Evolutionary conservation across 23 tunicate species (phyloP), one percentile per base, ranked within the genome.

Genomic region (Halocynthia roretzi): DNA sequence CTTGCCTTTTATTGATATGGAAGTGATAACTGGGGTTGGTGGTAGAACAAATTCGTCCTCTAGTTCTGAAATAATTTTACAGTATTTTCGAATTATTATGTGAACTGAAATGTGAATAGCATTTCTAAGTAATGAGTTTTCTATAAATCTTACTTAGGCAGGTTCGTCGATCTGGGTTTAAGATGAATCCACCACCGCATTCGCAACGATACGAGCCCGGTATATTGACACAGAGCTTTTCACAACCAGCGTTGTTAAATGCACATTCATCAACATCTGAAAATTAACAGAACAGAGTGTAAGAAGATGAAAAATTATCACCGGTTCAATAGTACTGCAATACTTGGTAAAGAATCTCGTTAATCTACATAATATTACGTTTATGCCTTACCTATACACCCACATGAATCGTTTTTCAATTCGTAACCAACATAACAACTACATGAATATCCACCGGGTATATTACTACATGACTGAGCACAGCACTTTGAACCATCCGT

Each of bases 401-500:
- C 82, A 58, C 98, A 92, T 8, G 75, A 72, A 58, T 86, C 87
- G n/a, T 81, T 7, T 61, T 56, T 54, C 61, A 89, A 56, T 11
- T 52, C 68, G 56, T 88, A 94, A 23, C 99, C 99, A 20, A 81
- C 78, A 6, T 81, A 48, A 79, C 99, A 94, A 64, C 82, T 82
- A 62, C 99, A 94, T 54, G 88, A 87, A 82, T 94, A 94, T 22
- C 91, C 83, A 12, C 99, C 99, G 8, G 94, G 95, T 15, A 81
- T 81, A 77, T 94, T 94, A 10, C 81, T 70, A 77, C 99, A 94
- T 15, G 82, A 82, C 54, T 94, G 99, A 10, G 81, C 85, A 73
- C 99, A 94, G 52, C 94, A 87, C 61, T 67, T 71, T 20, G 78
- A 53, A 10, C 99, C 99, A 58, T 82, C 90, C 14, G 76, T 81